Evolutionary conservation across 2,797 vertebrate species (phyloP), one percentile per base, ranked within the genome.

Genomic region (Hybognathus amarus): DNA sequence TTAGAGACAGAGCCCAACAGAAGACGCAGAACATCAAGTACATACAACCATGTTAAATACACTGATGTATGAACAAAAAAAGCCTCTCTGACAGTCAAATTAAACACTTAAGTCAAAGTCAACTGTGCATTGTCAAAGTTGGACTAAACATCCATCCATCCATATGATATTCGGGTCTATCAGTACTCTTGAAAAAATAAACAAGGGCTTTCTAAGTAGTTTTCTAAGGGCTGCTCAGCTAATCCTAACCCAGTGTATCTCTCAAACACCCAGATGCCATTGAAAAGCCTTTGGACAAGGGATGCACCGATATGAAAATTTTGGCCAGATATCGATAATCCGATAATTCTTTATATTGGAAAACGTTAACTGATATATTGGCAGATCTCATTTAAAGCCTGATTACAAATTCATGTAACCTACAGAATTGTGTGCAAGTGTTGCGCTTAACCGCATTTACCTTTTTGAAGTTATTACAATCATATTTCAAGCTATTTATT

Each of bases 251-350:
- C 52, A n/a, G 9, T 10, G 6, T 9, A 7, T 45, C 15, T 77
- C 6, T 59, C n/a, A 45, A 61, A 63, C 52, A 45, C 20, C 24
- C 27, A 24, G 13, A 33, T 36, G 13, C 27, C 30, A 15, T 6
- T 2, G 42, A 61, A 45, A 63, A 36, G 27, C 27, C 9, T 76
- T 42, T 40, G 40, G 33, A 59, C 4, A 38, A 75, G 18, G 3
- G 91, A 91, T 88, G 89, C 85, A 45, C 45, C 1, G 13, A 45
- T 45, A 45, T 45, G 45, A 45, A 45, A 45, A 45, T 45, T 0
- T 36, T 36, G 36, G 36, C 36, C 5, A n/a, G 36, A 36, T 36
- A 42, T 11, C 10, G 9, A 11, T 42, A 11, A 42, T n/a, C 10
- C 40, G 2, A 42, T 42, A 10, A 42, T 42, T 40, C 40, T 1